Evolutionary conservation across 2,797 vertebrate species (phyloP), one percentile per base, ranked within the genome.

Genomic region (Odontamblyopus lacepedii): DNA sequence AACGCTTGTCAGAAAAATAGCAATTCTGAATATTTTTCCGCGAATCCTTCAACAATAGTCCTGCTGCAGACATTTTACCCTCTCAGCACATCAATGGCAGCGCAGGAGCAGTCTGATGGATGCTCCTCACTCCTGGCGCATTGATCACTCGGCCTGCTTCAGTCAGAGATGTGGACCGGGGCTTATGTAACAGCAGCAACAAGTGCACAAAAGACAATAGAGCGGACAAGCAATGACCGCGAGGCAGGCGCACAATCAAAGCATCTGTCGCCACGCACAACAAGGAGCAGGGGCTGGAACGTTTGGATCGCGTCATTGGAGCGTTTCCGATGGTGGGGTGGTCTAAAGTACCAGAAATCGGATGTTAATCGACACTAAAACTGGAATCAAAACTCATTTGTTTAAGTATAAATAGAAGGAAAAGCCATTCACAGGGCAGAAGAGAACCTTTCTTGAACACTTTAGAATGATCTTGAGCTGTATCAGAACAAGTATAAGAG

Each of bases 161-260:
- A 91, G 91, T 91, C 81, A 77, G 72, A 68, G 77, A 75, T 80
- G 75, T 79, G 82, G 85, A 92, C 89, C 88, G 83, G 90, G 81
- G 79, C 90, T 94, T 94, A 94, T 93, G 92, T 93, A 94, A 94
- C 80, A 83, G 79, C 27, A 19, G 19, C 27, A 18, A 19, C 29
- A 59, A 26, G 11, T 18, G 19, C 61, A 77, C 83, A 78, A 60
- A 68, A 73, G 70, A 88, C 72, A 79, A 79, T 75, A 80, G 83
- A 87, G 80, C 82, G 78, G 84, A 82, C 76, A 81, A 70, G 71
- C 69, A 76, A 77, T 72, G 48, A 71, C 53, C 71, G 76, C 50
- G 79, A 81, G 75, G 59, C 29, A 19, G 8, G 27, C 29, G 15
- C 59, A 13, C 15, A 32, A 16, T 18, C 16, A 61, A 18, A 32